phyloP scores from a whole-genome alignment of 2,797 vertebrate genomes.

The Molossus molossus region DNA sequence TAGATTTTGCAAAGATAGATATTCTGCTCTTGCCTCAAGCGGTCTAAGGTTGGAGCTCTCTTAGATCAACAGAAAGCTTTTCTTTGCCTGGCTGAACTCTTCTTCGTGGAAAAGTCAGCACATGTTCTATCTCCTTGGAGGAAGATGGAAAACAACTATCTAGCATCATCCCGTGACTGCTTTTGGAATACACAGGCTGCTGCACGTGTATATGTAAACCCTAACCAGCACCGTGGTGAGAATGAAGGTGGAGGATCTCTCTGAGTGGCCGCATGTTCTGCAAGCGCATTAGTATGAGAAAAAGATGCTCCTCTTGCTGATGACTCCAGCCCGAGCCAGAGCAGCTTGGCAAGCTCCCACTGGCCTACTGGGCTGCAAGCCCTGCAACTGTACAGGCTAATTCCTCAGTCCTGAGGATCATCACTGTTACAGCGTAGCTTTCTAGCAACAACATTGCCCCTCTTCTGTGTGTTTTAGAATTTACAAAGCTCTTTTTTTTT shows the following conservation, averaged over 20 bases:
- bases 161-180: neutral
- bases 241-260: neutral
- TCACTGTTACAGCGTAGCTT: neutral
- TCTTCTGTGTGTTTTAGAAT: neutral
- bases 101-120: neutral
- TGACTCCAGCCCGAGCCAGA: constrained; percentile 1
- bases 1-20: neutral
- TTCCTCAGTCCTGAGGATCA: neutral
- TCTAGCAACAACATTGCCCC: neutral
- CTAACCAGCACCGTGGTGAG: neutral
- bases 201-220: neutral
- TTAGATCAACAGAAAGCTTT: neutral
- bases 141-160: neutral
- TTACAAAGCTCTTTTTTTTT: constrained; percentile 1
- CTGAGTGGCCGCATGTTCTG: neutral
- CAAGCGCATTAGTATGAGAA: neutral
- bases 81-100: constrained; percentile 2
- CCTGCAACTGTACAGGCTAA: neutral
- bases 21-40: neutral
- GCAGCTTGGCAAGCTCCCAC: neutral
- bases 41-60: neutral
- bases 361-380: neutral
- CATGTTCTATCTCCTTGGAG: neutral
- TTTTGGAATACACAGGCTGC: neutral
- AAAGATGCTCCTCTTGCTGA: neutral